Base-by-base conservation (phyloP, 2,888 invertebrate species). In the Dioctria linearis region DNA sequence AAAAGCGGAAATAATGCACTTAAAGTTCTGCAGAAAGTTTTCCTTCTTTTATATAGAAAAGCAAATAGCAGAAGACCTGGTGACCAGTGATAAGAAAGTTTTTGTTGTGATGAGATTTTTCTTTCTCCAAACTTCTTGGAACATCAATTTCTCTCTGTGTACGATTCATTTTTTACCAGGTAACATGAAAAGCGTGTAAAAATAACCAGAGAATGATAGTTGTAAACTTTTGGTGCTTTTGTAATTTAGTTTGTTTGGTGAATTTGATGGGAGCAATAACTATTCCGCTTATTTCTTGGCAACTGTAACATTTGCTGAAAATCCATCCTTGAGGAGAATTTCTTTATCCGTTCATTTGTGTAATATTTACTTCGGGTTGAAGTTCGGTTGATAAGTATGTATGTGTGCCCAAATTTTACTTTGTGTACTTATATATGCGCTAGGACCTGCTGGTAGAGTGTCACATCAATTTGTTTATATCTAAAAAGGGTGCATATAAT, bases 1-100 rank as follows among this genome's bases (percentile, higher is more conserved):
- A 73, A 73, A 73, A 57, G 57, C 73, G 73, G 73, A 73, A 73
- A 73, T 73, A 73, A 73, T 73, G 73, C 57, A 59, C 73, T 73
- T 73, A 73, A 54, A 73, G 57, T 73, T 73, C 57, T 73, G 57
- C 51, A 39, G 73, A 73, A 73, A 73, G 57, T 73, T 73, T 73
- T 42, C 73, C 11, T 42, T 42, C 42, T 11, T 51, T 73, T 39
- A 57, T 40, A 51, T 13, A 42, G 51, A 42, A 54, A 73, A 59
- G 73, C 42, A 59, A 59, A 73, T 59, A 73, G 42, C 13, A 57
- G 42, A 73, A 59, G 73, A 73, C 59, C 73, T 73, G 73, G 59
- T 57, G 73, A 42, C 73, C 73, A 73, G n/a, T 73, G 73, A 73
- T 73, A 73, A 73, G 59, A 73, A 73, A 73, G 42, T 73, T 73